phyloP scores from a whole-genome alignment of 2,113 vertebrate species.

The Phocoena sinus region DNA sequence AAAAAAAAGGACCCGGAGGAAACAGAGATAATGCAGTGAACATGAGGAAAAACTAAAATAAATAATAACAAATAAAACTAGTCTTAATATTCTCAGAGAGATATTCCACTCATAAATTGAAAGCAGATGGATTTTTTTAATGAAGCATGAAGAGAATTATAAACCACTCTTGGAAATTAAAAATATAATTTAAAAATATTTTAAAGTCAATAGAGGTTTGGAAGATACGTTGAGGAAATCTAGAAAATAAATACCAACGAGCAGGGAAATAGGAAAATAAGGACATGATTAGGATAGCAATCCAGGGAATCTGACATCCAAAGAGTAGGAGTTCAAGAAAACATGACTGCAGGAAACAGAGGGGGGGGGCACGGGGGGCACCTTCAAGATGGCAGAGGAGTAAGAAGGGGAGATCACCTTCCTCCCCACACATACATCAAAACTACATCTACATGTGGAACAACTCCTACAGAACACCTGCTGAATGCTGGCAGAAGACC shows the following conservation, averaged over 20 bases:
- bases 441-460: no score
- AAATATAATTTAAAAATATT: not conserved
- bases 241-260: slow-evolving; percentile 20
- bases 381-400: no score
- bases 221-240: not conserved
- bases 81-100: not conserved
- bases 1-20: not conserved
- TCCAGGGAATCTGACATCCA: not conserved
- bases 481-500: no score
- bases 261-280: not conserved
- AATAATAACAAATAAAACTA: not conserved
- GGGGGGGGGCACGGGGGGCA: no score
- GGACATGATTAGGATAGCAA: not conserved
- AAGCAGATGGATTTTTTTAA: not conserved
- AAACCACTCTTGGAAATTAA: not conserved
- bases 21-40: not conserved
- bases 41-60: slow-evolving; percentile 5
- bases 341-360: not conserved
- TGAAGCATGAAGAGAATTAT: not conserved
- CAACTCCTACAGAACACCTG: no score
- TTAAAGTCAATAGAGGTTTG: not conserved
- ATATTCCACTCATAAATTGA: not conserved
- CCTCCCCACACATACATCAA: no score
- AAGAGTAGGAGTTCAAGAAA: not conserved
- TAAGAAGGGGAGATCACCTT: no score